These are phyloP conservation scores for Conchocele bisecta DNA, from an alignment of 2,888 invertebrate species.

Conservation along the genomic window DNA sequence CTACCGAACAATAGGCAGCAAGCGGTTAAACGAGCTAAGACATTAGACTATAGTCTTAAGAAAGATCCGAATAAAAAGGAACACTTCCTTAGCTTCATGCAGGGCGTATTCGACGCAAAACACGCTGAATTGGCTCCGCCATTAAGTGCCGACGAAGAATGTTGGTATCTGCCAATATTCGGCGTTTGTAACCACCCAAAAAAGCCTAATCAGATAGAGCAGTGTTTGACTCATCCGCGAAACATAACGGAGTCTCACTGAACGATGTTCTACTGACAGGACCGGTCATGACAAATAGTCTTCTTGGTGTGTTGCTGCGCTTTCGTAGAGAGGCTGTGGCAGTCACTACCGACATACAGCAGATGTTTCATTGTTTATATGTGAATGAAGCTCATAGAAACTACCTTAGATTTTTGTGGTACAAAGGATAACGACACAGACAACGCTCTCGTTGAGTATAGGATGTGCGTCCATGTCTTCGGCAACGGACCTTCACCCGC, in stretches of 20 bases:
- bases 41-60: not conserved
- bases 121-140: conserved; percentile 51
- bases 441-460: conserved; percentile 19
- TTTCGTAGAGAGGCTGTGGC: conserved; percentile 15
- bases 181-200: conserved; percentile 60
- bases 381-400: conserved; percentile 16
- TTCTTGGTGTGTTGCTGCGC: conserved; percentile 22
- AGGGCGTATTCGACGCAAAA: conserved; percentile 15
- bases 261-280: conserved; percentile 32
- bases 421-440: conserved; percentile 11
- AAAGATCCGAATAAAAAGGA: conserved; percentile 23
- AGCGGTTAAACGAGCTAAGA: not conserved
- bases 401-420: conserved; percentile 39
- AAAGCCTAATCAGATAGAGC: conserved; percentile 47
- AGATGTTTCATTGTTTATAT: conserved; percentile 10
- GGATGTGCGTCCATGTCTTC: conserved; percentile 29
- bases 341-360: conserved; percentile 26
- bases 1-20: not conserved
- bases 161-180: conserved; percentile 56
- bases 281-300: conserved; percentile 22
- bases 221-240: conserved; percentile 55
- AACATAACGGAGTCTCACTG: conserved; percentile 40
- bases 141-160: conserved; percentile 25
- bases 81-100: conserved; percentile 49
- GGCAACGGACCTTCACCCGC: conserved; percentile 35